Evolutionary conservation across 2,888 invertebrate genomes (phyloP), one percentile per base, ranked within the genome.

Genomic region (Synergus gifuensis): DNA sequence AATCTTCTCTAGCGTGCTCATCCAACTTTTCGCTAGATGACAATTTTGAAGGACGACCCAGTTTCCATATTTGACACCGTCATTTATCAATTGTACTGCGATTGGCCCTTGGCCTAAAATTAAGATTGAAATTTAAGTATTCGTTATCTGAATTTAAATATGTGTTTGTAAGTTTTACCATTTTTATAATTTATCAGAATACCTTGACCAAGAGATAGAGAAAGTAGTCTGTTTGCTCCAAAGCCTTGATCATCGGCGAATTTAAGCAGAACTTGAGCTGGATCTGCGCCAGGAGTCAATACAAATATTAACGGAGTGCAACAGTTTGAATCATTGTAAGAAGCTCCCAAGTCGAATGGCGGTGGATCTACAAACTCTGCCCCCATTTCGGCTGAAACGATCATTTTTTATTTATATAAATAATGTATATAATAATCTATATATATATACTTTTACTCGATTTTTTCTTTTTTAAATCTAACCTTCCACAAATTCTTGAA

Each of bases 21-120:
- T 98, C 95, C 98, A 99, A 88, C 98, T 98, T 88, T 97, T 97
- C 0, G 98, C 98, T 87, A 99, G 93, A 91, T 99, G 98, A 90
- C 98, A 99, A 92, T 99, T 99, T 93, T 98, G 98, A 78, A 99
- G 93, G 22, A 98, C 95, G 0, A 98, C 97, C 99, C 99, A 99
- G 69, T 96, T 96, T 1, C 98, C 98, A 84, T 95, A 94, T 86
- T 95, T 95, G 0, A 96, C 94, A 0, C 97, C 98, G 84, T 97
- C 96, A 76, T 96, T 96, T 78, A 98, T 97, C 92, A 98, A 94
- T 89, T 95, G 95, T 36, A 97, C 95, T 0, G 98, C 98, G 85
- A 97, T 96, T 0, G 97, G 96, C 2, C 98, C 98, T 93, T 98
- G 98, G 0, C 98, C 92, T 92, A 28, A 18, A 28, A 77, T 66